Conservation (phyloP, 2,797 vertebrate genomes). For the Steatocranus sp. region DNA sequence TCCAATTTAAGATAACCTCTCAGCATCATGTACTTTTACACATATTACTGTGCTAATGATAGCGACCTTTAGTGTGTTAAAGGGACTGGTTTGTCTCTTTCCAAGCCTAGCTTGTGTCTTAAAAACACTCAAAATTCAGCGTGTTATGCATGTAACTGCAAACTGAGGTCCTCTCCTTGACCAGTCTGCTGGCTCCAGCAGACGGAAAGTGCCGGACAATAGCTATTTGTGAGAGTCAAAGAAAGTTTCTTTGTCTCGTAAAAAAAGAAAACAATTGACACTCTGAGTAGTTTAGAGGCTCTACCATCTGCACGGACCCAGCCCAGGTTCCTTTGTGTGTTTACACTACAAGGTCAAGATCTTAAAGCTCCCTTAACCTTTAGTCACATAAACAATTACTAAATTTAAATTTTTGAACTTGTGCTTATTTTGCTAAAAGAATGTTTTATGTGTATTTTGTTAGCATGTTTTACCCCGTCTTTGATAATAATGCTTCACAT, state of each 20-base stretch:
- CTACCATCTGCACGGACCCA: background rate
- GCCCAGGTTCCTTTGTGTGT: background rate
- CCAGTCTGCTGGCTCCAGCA: conserved; percentile 9
- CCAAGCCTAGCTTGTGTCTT: background rate
- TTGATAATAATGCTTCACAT: background rate
- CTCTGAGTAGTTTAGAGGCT: conserved; percentile 32
- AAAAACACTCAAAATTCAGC: background rate
- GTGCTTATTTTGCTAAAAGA: background rate
- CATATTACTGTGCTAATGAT: conserved; percentile 25
- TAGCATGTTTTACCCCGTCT: background rate
- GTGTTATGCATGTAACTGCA: background rate
- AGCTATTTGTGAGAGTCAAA: conserved; percentile 41
- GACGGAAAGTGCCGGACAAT: conserved; percentile 52
- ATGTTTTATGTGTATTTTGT: background rate
- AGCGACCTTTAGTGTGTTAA: background rate
- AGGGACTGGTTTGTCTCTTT: background rate
- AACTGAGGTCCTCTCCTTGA: conserved; percentile 14
- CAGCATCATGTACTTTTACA: conserved; percentile 15
- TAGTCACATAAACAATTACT: background rate
- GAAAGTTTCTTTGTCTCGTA: conserved; percentile 55
- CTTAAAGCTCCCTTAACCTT: background rate
- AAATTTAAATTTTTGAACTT: background rate
- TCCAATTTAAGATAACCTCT: background rate
- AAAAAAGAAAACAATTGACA: conserved; percentile 43
- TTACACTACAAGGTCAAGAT: conserved; percentile 12